phyloP scores from a whole-genome alignment of 2,113 vertebrate genomes.

The Mandrillus leucophaeus region DNA sequence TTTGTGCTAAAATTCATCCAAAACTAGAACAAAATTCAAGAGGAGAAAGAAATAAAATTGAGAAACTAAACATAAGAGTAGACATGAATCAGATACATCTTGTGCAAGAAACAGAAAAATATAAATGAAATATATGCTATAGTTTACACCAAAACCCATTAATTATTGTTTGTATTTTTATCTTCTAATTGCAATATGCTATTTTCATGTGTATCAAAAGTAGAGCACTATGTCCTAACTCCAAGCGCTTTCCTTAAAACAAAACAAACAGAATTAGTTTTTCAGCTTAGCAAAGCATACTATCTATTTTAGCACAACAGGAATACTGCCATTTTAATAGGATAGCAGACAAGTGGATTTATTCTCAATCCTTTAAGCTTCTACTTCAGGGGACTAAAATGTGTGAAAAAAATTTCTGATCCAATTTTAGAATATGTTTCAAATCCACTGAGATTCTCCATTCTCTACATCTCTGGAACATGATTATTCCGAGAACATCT shows the following conservation, averaged over 20 bases:
- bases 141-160: neutral
- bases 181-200: neutral
- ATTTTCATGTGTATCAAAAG: neutral
- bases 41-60: neutral
- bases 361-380: slow-evolving; percentile 56
- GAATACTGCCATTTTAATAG: slow-evolving; percentile 51
- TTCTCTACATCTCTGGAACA: slow-evolving; percentile 27
- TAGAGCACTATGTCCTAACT: neutral
- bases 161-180: neutral
- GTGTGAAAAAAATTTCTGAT: slow-evolving; percentile 33
- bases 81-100: neutral
- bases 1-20: neutral
- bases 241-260: neutral
- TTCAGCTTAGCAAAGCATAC: slow-evolving; percentile 2
- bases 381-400: slow-evolving; percentile 23
- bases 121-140: neutral
- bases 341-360: slow-evolving; percentile 41
- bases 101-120: neutral
- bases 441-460: slow-evolving; percentile 28
- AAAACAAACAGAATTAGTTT: slow-evolving; percentile 45
- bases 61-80: neutral
- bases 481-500: slow-evolving; percentile 36
- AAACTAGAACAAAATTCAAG: neutral
- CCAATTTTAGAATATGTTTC: slow-evolving; percentile 61
- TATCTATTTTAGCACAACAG: slow-evolving; percentile 9